Evolutionary conservation across 2,797 vertebrate species (phyloP), one percentile per base, ranked within the genome.

Genomic region (Apodemus agrarius): DNA sequence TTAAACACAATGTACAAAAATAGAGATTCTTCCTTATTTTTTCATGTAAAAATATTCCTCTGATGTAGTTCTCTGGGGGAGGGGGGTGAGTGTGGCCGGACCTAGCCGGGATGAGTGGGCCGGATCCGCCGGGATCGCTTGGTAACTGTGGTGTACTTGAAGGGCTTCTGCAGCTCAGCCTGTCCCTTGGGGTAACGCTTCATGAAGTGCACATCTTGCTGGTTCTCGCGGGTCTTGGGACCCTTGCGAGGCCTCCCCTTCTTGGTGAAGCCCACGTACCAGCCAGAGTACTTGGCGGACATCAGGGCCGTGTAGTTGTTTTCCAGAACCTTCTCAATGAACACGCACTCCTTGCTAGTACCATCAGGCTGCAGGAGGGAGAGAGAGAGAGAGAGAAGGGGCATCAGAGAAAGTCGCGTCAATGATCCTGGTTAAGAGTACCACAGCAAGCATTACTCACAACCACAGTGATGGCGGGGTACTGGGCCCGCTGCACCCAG

Each of bases 131-230:
- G 99, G 97, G 98, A 99, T 98, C 99, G 98, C 98, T 99, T 99
- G 98, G 98, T 99, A 97, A 99, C 99, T 12, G 99, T 99, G 78
- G 99, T 99, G 96, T 99, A 99, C 98, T 99, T 99, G 98, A 99
- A 99, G 96, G 99, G 98, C 98, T 98, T 99, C 98, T 99, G 99
- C 93, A 98, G 97, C 75, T 99, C 99, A 0, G 99, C 98, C 98
- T 99, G 98, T 34, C 99, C 99, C 94, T 99, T 99, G 84, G 99
- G 99, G 97, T 99, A 99, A 87, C 99, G 98, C 97, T 99, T 99
- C 99, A 99, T 99, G 98, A 99, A 99, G 98, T 99, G 99, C 79
- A 99, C 99, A 5, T 99, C 99, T 97, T 99, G 99, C 97, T 99
- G 99, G 97, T 99, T 99, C 97, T 99, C 99, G 87, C 99, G 98